Evolutionary conservation across 35 echinoderm and acorn worm species (phyloP).

Genomic region (Hemicentrotus pulcherrimus): DNA sequence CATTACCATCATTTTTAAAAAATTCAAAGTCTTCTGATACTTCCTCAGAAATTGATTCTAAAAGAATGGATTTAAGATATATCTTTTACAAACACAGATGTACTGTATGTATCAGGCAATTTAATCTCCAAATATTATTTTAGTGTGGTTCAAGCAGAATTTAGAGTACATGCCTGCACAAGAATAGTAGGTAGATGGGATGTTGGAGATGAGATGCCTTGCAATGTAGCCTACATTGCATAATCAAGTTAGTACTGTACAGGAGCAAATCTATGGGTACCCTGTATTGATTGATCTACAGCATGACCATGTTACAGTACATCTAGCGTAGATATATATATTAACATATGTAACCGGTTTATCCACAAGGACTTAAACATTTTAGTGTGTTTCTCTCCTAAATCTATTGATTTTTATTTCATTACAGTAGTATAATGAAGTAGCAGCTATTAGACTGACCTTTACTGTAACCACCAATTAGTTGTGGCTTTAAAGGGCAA

Average conservation of each 20-base stretch:
- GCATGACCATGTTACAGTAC: not conserved
- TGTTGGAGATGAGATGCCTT: not conserved
- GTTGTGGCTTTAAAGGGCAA: not conserved
- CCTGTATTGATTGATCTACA: not conserved
- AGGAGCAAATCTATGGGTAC: not conserved
- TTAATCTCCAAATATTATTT: no score
- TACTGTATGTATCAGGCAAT: no score
- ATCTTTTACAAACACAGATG: no score
- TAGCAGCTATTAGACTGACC: not conserved
- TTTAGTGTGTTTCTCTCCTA: not conserved
- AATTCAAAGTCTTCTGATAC: no score
- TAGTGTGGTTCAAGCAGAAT: no score
- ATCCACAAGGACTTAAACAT: no score
- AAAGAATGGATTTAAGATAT: no score
- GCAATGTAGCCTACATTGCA: not conserved
- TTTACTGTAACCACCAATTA: not conserved
- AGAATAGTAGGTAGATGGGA: no score
- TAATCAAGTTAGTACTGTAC: not conserved
- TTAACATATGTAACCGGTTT: no score
- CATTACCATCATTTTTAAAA: no score
- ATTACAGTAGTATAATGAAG: not conserved
- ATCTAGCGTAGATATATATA: not conserved
- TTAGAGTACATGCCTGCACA: no score
- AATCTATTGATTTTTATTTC: not conserved
- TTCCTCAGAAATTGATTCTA: no score